Evolutionary conservation across 2,797 vertebrate species (phyloP).

Genomic region (Chlorospingus flavigularis): DNA sequence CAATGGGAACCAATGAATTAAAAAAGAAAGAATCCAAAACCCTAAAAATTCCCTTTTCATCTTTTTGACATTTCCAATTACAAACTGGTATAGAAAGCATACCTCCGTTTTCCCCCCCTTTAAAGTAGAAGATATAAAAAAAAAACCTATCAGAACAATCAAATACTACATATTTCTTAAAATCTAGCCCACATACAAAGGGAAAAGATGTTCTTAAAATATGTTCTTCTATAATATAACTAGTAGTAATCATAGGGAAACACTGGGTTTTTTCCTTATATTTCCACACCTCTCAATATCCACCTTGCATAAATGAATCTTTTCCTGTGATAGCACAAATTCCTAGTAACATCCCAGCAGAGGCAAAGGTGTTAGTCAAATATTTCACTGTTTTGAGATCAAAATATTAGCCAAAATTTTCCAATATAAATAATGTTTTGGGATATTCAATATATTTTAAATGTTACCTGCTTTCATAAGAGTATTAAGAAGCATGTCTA

Average conservation of each 20-base stretch:
- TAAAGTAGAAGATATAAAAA: neutral
- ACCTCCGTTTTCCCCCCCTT: neutral
- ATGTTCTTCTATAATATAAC: too few relatives aligned
- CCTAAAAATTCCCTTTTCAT: neutral
- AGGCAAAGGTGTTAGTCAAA: neutral
- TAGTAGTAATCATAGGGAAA: neutral
- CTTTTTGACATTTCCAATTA: neutral
- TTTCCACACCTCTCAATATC: neutral
- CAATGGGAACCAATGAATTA: neutral
- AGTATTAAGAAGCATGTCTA: neutral
- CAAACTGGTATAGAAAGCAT: neutral
- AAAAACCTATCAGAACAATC: neutral
- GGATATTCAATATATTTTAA: neutral
- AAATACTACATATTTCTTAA: neutral
- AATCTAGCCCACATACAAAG: neutral
- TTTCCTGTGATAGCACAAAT: neutral
- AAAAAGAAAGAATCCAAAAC: neutral
- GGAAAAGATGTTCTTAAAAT: neutral
- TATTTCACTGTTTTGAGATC: neutral
- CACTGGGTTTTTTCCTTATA: rapidly evolving
- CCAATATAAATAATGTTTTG: neutral
- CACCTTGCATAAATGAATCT: neutral
- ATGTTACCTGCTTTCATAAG: neutral
- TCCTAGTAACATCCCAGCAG: neutral
- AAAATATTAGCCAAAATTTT: neutral